phyloP scores from a whole-genome alignment of 2,113 vertebrate genomes.

The Triplophysa rosa region DNA sequence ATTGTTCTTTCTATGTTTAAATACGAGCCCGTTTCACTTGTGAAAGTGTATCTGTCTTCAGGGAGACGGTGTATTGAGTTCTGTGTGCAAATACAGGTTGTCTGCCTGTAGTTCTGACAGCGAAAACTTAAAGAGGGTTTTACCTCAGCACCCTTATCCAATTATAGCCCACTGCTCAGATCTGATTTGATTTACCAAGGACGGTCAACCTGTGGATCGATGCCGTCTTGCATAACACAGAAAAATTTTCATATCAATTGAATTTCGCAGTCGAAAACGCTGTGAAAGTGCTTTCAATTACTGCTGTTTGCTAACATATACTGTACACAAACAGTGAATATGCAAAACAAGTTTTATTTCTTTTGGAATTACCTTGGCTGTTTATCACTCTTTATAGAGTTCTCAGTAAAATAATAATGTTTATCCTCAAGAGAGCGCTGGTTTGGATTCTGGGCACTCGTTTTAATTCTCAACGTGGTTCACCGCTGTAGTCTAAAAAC shows the following conservation, averaged over 20 bases:
- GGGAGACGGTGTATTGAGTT: slow-evolving; percentile 40
- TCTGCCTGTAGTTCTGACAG: slow-evolving; percentile 20
- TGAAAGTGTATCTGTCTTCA: slow-evolving; percentile 25
- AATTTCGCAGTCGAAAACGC: slow-evolving; percentile 7
- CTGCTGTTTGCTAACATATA: slow-evolving; percentile 4
- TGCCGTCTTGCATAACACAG: slow-evolving; percentile 25
- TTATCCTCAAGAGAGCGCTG: slow-evolving; percentile 17
- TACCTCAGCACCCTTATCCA: slow-evolving; percentile 22
- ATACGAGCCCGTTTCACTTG: background rate
- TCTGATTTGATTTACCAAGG: slow-evolving; percentile 34
- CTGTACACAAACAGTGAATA: slow-evolving; percentile 21
- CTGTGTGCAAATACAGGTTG: slow-evolving; percentile 40
- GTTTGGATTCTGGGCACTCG: slow-evolving; percentile 4
- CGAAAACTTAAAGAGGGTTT: slow-evolving; percentile 22
- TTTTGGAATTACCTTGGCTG: background rate
- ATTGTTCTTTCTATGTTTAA: background rate
- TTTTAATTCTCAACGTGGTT: slow-evolving; percentile 31
- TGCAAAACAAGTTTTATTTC: background rate
- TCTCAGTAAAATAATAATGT: slow-evolving; percentile 19
- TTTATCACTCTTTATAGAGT: slow-evolving; percentile 18
- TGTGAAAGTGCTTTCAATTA: slow-evolving; percentile 1
- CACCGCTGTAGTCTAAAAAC: slow-evolving; percentile 11
- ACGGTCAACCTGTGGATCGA: slow-evolving; percentile 38
- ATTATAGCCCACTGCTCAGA: slow-evolving; percentile 35
- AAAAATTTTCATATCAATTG: slow-evolving; percentile 34